Percentiles rank a stretch among this genome's conserved stretches.
phyloP scores from a whole-genome alignment of 2,888 invertebrate species.

The Blomia tropicalis region DNA sequence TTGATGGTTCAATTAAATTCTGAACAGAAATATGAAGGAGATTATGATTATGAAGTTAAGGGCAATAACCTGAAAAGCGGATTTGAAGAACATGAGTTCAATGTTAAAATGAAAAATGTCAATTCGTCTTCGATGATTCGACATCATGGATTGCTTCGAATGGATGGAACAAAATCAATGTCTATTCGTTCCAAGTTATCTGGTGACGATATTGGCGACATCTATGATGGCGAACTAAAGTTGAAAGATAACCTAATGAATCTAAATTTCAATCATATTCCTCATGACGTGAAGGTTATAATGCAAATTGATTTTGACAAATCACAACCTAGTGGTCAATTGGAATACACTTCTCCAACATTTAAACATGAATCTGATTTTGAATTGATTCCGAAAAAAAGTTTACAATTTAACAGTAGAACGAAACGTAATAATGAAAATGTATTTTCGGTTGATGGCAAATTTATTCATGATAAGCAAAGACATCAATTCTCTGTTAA shows the following conservation, averaged over 20 bases:
- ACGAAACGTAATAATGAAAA: not conserved
- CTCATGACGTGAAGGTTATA: not conserved
- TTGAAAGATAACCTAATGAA: not conserved
- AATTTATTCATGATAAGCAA: not conserved
- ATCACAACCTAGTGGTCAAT: not conserved
- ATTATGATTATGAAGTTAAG: not conserved
- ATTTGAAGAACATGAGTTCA: not conserved
- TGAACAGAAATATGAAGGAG: not conserved
- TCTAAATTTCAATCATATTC: not conserved
- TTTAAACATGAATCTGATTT: not conserved
- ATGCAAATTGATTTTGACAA: not conserved
- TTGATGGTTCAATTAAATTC: slow-evolving; percentile 22
- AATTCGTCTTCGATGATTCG: not conserved
- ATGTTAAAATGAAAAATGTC: not conserved
- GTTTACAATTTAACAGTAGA: not conserved
- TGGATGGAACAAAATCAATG: not conserved
- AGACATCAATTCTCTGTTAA: not conserved
- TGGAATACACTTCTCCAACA: not conserved
- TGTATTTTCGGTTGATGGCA: not conserved
- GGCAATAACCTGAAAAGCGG: not conserved
- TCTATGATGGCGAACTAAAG: not conserved
- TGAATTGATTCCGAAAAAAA: not conserved
- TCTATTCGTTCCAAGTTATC: not conserved
- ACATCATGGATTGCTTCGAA: slow-evolving; percentile 4
- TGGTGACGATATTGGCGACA: not conserved